phyloP scores from a whole-genome alignment of 2,797 vertebrate species.

The Apodemus agrarius region DNA sequence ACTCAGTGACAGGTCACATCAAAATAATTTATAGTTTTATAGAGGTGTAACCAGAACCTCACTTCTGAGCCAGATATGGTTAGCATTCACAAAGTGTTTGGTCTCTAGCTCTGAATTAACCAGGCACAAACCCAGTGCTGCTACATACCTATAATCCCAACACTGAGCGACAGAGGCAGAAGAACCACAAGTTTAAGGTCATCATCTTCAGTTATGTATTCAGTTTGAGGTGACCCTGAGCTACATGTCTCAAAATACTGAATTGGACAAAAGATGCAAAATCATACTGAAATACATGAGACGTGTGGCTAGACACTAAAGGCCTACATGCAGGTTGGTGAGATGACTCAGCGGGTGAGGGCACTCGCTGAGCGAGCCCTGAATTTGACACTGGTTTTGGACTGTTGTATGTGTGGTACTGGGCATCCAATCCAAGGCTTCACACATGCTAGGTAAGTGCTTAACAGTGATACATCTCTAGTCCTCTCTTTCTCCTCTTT shows the following conservation, averaged over 20 bases:
- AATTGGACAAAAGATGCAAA: not conserved
- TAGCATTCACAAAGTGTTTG: not conserved
- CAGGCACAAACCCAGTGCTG: not conserved
- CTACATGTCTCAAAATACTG: not conserved
- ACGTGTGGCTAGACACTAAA: not conserved
- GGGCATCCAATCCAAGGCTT: not conserved
- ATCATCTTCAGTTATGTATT: not conserved
- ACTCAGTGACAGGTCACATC: conserved; percentile 42
- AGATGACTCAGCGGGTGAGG: not conserved
- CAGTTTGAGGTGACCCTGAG: not conserved
- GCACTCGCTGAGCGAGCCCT: not conserved
- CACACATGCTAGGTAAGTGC: not conserved
- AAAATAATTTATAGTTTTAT: not conserved
- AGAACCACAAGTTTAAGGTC: not conserved
- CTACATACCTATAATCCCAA: not conserved
- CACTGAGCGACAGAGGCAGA: not conserved
- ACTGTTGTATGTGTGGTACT: not conserved
- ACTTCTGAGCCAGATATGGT: not conserved
- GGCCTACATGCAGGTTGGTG: not conserved
- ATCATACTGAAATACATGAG: not conserved
- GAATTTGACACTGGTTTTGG: not conserved
- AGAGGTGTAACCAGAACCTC: conserved; percentile 21
- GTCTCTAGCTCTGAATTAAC: not conserved
- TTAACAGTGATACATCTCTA: not conserved
- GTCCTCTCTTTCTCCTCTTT: not conserved